phyloP scores from a whole-genome alignment of 2,888 invertebrate genomes.

The Hypomecis atomaria region DNA sequence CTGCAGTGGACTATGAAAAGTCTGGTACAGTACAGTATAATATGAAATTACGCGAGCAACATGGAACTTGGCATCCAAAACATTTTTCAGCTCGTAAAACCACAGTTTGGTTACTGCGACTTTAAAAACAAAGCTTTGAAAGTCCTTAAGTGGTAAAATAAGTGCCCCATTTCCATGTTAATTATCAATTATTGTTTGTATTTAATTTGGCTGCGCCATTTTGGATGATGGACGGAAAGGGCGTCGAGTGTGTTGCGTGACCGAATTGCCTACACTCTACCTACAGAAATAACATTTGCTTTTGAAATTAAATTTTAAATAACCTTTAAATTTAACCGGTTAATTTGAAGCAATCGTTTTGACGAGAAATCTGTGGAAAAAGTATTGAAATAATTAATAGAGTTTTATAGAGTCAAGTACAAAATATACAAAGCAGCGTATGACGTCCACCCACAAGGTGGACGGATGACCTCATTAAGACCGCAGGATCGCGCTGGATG shows the following conservation, averaged over 20 bases:
- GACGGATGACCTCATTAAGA: too few relatives aligned
- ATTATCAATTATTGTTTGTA: conserved; percentile 29
- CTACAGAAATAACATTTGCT: conserved; percentile 2
- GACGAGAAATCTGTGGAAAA: not conserved
- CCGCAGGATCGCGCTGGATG: too few relatives aligned
- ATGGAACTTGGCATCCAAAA: too few relatives aligned
- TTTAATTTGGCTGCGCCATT: conserved; percentile 19
- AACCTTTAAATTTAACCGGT: not conserved
- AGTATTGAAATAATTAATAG: too few relatives aligned
- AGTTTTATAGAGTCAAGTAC: too few relatives aligned
- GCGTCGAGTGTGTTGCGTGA: not conserved
- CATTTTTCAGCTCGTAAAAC: too few relatives aligned
- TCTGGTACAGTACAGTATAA: too few relatives aligned
- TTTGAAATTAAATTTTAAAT: conserved; percentile 6
- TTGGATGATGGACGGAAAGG: conserved; percentile 9
- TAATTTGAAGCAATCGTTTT: not conserved
- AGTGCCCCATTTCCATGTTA: conserved; percentile 12
- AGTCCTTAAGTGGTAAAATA: conserved; percentile 5
- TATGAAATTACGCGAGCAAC: too few relatives aligned
- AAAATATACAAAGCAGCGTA: too few relatives aligned
- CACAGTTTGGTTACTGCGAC: too few relatives aligned
- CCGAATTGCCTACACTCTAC: conserved; percentile 5
- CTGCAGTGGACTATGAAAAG: too few relatives aligned
- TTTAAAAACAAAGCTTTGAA: not conserved
- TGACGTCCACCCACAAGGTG: too few relatives aligned